Percentiles rank a stretch among this genome's conserved stretches.
These are phyloP conservation scores for Cephonodes hylas DNA, from an alignment of 2,888 invertebrate genomes.

Conservation along the genomic window DNA sequence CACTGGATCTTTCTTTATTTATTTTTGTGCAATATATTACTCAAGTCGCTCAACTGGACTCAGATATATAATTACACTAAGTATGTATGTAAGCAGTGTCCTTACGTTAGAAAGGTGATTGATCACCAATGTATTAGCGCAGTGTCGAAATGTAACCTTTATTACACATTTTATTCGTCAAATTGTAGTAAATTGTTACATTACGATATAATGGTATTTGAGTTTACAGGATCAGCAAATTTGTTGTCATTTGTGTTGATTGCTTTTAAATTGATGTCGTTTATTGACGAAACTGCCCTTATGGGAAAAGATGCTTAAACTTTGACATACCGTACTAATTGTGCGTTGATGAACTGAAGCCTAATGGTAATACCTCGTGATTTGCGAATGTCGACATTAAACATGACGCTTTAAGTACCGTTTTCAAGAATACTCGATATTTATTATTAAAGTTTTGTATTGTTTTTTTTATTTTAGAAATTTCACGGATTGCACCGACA, in stretches of 20 bases:
- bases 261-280: conserved; percentile 64
- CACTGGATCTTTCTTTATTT: not conserved
- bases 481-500: not conserved
- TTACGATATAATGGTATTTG: conserved; percentile 59
- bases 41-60: not conserved
- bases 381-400: not conserved
- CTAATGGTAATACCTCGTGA: not conserved
- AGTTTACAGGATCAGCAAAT: conserved; percentile 48
- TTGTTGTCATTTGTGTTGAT: conserved; percentile 53
- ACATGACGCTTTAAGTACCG: not conserved
- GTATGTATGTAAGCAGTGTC: conserved; percentile 6
- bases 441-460: not conserved
- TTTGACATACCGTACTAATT: conserved; percentile 17
- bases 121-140: conserved; percentile 35
- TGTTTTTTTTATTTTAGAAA: not conserved
- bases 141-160: conserved; percentile 56
- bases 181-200: conserved; percentile 62
- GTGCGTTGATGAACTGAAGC: not conserved
- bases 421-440: not conserved
- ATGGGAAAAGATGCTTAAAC: conserved; percentile 26
- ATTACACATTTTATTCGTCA: conserved; percentile 44
- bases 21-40: not conserved
- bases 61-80: not conserved
- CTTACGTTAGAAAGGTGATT: conserved; percentile 31
- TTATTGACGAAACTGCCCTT: conserved; percentile 42